A percentile compares a stretch with the other conserved stretches of the same genome.
phyloP scores from a whole-genome alignment of 2,888 invertebrate genomes.

The Microchrysa polita region DNA sequence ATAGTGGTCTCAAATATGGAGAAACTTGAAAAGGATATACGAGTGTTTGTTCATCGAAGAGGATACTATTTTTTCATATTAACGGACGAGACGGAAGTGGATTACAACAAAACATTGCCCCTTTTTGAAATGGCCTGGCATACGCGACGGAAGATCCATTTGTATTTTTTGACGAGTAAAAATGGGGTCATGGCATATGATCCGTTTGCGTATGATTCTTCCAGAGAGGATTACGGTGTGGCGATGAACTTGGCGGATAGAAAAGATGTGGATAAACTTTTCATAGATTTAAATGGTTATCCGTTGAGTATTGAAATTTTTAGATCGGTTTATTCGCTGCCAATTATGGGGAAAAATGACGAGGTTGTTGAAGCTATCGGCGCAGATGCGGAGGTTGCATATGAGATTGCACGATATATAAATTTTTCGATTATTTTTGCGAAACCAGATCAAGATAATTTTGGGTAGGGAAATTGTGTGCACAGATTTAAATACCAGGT shows the following conservation, averaged over 20 bases:
- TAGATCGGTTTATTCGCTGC: constrained; percentile 57
- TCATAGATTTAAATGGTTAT: constrained; percentile 59
- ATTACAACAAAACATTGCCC: not conserved
- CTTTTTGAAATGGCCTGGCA: constrained; percentile 32
- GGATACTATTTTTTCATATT: constrained; percentile 29
- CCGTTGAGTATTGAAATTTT: constrained; percentile 60
- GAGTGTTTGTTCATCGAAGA: not conserved
- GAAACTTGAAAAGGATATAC: not conserved
- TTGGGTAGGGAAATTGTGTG: too few species aligned
- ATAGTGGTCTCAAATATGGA: not conserved
- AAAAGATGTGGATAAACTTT: constrained; percentile 49
- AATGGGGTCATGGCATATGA: constrained; percentile 33
- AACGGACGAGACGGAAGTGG: not conserved
- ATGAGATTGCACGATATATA: constrained; percentile 55
- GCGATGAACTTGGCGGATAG: constrained; percentile 12
- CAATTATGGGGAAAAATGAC: constrained; percentile 51
- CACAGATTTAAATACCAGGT: too few species aligned
- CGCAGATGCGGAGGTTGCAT: constrained; percentile 58
- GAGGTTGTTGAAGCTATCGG: constrained; percentile 52
- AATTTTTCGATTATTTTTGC: constrained; percentile 57
- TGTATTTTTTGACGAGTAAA: constrained; percentile 27
- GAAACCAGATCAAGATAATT: constrained; percentile 58
- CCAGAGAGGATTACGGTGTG: constrained; percentile 24
- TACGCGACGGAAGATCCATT: not conserved
- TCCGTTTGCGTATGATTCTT: constrained; percentile 39